A percentile compares a stretch with the other conserved stretches of the same genome.
These are phyloP conservation scores for Xylota sylvarum DNA, from an alignment of 2,888 invertebrate species.

Conservation along the genomic window DNA sequence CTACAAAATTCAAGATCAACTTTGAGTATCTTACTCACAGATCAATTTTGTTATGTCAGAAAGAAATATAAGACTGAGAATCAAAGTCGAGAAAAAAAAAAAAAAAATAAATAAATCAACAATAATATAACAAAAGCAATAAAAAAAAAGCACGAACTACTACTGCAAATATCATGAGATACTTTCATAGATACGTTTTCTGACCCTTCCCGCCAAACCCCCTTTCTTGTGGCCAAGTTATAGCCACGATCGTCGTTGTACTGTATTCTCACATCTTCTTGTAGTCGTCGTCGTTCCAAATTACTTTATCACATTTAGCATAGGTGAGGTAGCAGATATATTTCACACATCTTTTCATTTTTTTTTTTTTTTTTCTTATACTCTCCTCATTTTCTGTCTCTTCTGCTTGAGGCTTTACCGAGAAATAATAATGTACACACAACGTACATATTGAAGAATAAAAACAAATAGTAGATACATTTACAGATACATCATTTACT, in stretches of 20 bases:
- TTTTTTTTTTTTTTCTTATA: slow-evolving; percentile 7
- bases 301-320: slow-evolving; percentile 47
- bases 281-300: slow-evolving; percentile 30
- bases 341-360: slow-evolving; percentile 42
- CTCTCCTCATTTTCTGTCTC: slow-evolving; percentile 20
- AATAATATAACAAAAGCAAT: slow-evolving; percentile 2
- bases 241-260: slow-evolving; percentile 31
- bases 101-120: slow-evolving; percentile 13
- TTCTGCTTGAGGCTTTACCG: slow-evolving; percentile 22
- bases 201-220: background rate
- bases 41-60: slow-evolving; percentile 58
- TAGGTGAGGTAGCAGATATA: slow-evolving; percentile 53
- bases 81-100: background rate
- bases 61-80: slow-evolving; percentile 27
- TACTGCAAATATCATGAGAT: slow-evolving; percentile 52
- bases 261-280: slow-evolving; percentile 24
- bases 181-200: slow-evolving; percentile 23
- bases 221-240: background rate
- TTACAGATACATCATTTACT: slow-evolving; percentile 27
- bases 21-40: slow-evolving; percentile 37
- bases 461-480: slow-evolving; percentile 33
- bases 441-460: slow-evolving; percentile 6
- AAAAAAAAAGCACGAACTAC: slow-evolving; percentile 17
- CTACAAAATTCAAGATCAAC: slow-evolving; percentile 39
- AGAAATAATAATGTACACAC: slow-evolving; percentile 29